phyloP scores from a whole-genome alignment of 1,140 invertebrate genomes.

The Drosophila sp. region DNA sequence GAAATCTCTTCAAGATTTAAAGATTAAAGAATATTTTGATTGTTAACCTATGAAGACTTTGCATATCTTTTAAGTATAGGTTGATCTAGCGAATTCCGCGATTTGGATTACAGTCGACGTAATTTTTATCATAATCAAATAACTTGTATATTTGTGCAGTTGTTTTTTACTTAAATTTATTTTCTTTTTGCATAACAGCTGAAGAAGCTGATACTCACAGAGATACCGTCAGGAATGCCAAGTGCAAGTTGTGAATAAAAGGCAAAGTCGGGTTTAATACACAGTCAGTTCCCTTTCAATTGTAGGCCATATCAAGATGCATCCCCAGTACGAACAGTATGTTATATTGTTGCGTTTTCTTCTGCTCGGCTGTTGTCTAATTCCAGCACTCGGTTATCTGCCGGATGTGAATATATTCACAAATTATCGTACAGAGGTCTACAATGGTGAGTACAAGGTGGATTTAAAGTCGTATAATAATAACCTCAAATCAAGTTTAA shows the following conservation, averaged over 20 bases:
- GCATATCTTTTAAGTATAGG: too few relatives aligned
- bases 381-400: constrained; percentile 37
- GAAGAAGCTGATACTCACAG: neutral
- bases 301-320: neutral
- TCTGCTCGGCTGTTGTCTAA: constrained; percentile 33
- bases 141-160: neutral
- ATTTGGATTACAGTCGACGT: too few relatives aligned
- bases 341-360: constrained; percentile 26
- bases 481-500: too few relatives aligned
- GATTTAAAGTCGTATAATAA: too few relatives aligned
- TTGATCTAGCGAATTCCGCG: too few relatives aligned
- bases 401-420: constrained; percentile 73
- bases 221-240: neutral
- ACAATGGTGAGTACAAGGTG: constrained; percentile 50
- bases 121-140: too few relatives aligned
- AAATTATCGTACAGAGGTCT: constrained; percentile 70
- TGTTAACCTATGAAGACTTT: too few relatives aligned
- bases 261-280: too few relatives aligned
- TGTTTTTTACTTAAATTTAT: constrained; percentile 17
- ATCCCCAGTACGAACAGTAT: constrained; percentile 3
- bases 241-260: constrained; percentile 24
- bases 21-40: too few relatives aligned
- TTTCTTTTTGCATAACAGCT: constrained; percentile 7
- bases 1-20: too few relatives aligned
- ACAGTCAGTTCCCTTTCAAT: neutral